Base-by-base conservation (phyloP, 2,113 vertebrate species). In the Poeciliopsis occidentalis region DNA sequence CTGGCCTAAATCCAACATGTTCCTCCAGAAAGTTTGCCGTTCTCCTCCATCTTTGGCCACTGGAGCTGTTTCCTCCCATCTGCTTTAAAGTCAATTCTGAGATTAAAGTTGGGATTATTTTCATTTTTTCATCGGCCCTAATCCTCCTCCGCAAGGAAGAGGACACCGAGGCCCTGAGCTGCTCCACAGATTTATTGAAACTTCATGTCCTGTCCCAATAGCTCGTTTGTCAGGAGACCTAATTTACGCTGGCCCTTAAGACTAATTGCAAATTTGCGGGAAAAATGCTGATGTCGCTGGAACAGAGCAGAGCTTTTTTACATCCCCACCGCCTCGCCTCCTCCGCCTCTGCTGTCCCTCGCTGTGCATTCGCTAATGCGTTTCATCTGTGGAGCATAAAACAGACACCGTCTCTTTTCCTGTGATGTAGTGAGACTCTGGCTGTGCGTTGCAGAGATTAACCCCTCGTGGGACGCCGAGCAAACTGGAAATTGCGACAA, bases 171-270 rank as follows among this genome's bases (percentile, higher is more conserved):
- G 90, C 91, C 90, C 85, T 80, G 79, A 90, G 88, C 89, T 90
- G 86, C 86, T 73, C 87, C 87, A 87, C 87, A 93, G 93, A 95
- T 94, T 94, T 94, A 94, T 94, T 94, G 94, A 94, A 94, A 94
- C 92, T 92, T 88, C 84, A 78, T 90, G 96, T 95, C 96, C 96
- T 94, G 95, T 97, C 96, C 96, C 95, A 91, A 95, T 96, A 95
- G 95, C 96, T 97, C 95, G 96, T 98, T 96, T 96, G 96, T 98
- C 97, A 98, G 95, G 97, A 97, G 97, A 96, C 96, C 96, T 98
- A 95, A 98, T 98, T 98, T 98, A 97, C 96, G 91, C 95, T 90
- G 95, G 96, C 97, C 96, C 97, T 97, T 97, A 97, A 98, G 97
- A 98, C 97, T 98, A 98, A 98, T 98, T 98, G 96, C 97, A 97